Percentiles rank a stretch among this genome's conserved stretches.
phyloP scores from a whole-genome alignment of 2,113 vertebrate genomes.

The Caretta caretta region DNA sequence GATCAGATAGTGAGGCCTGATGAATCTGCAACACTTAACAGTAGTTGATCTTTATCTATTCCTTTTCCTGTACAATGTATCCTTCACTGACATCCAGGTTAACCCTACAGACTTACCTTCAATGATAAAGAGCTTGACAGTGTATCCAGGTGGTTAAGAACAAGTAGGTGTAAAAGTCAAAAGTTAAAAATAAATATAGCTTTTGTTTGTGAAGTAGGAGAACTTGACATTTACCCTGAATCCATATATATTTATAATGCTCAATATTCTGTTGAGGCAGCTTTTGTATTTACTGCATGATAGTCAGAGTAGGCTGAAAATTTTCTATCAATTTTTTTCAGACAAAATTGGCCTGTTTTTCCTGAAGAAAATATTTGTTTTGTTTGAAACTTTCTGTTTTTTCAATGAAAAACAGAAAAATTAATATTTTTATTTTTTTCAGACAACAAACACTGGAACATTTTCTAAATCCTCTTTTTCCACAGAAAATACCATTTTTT shows the following conservation, averaged over 20 bases:
- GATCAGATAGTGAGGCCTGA: conserved; percentile 77
- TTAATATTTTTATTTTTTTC: neutral
- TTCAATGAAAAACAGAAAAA: neutral
- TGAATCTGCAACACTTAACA: conserved; percentile 63
- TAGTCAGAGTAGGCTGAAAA: neutral
- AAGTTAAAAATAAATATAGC: conserved; percentile 16
- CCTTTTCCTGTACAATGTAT: conserved; percentile 42
- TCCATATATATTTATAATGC: neutral
- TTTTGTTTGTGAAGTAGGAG: neutral
- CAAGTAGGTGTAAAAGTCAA: neutral
- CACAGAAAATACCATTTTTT: neutral
- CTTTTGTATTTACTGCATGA: conserved; percentile 27
- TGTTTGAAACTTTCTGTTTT: neutral
- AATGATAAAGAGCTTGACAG: conserved; percentile 49
- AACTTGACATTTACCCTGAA: neutral
- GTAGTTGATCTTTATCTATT: conserved; percentile 72
- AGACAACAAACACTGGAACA: neutral
- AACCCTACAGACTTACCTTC: conserved; percentile 59
- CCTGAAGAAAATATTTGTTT: neutral
- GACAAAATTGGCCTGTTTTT: neutral
- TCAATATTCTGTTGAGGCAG: conserved; percentile 8
- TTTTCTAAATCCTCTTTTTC: neutral
- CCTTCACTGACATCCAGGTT: conserved; percentile 69
- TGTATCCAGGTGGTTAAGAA: neutral
- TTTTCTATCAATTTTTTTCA: neutral